A percentile compares a stretch with the other conserved stretches of the same genome.
Conservation (phyloP, 2,113 vertebrate genomes). For the Actenoides lindsayi region DNA sequence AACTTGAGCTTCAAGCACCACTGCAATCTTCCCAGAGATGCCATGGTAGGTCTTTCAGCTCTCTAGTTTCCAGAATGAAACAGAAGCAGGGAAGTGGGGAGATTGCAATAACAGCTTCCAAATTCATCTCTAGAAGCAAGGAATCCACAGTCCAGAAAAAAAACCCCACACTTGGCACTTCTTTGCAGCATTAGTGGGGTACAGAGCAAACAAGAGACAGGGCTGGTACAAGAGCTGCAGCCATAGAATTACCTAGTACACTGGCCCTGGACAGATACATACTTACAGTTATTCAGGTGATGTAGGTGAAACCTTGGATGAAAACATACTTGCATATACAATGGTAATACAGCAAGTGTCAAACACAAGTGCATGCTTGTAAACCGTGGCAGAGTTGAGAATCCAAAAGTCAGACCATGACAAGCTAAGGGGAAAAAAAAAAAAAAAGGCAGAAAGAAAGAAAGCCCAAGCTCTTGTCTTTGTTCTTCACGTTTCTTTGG, state of each 20-base stretch:
- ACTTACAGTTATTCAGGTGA: neutral
- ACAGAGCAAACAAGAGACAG: neutral
- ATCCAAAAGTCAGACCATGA: neutral
- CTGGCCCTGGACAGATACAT: neutral
- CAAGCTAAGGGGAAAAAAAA: neutral
- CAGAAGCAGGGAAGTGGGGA: neutral
- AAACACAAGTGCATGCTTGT: neutral
- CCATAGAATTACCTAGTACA: neutral
- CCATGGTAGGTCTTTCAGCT: neutral
- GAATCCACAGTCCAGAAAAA: neutral
- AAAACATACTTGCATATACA: neutral
- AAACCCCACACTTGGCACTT: neutral
- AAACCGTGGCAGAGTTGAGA: neutral
- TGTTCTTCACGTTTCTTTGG: conserved; percentile 61
- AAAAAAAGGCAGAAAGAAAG: too few species aligned
- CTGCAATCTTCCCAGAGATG: neutral
- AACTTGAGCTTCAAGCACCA: neutral
- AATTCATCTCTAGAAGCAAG: neutral
- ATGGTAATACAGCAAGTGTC: neutral
- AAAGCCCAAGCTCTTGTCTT: neutral
- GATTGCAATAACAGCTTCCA: neutral
- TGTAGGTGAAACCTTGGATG: neutral
- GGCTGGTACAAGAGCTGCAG: neutral
- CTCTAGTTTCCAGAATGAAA: neutral
- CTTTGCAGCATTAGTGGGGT: rapidly evolving